These are phyloP conservation scores for Hemicordylus capensis DNA, from an alignment of 2,113 vertebrate genomes.

Conservation along the genomic window DNA sequence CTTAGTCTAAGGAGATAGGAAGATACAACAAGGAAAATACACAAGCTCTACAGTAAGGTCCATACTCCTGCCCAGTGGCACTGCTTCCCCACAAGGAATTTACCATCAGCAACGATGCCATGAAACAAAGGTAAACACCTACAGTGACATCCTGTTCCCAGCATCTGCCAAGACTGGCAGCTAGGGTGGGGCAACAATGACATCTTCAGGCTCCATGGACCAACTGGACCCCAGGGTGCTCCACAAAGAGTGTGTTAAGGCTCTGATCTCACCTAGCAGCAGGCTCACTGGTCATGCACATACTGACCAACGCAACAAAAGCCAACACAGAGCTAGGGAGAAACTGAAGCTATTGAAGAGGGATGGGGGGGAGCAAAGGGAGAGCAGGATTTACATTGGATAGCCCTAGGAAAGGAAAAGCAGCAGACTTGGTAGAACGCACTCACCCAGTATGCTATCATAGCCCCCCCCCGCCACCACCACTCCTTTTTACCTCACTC, in stretches of 20 bases:
- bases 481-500: not conserved
- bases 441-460: not conserved
- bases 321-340: not conserved
- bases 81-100: not conserved
- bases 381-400: not conserved
- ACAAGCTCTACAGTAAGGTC: not conserved
- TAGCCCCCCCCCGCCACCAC: not conserved
- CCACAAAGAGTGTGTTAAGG: not conserved
- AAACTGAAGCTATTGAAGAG: no score
- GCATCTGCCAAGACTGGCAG: not conserved
- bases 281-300: not conserved
- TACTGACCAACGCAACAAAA: not conserved
- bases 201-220: not conserved
- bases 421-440: not conserved
- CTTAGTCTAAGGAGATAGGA: not conserved
- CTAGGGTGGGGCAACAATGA: conserved; percentile 1
- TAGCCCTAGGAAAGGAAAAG: not conserved
- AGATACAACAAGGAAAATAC: not conserved
- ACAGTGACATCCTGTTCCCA: not conserved
- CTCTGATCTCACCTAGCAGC: not conserved
- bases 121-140: conserved; percentile 17
- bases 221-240: not conserved
- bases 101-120: not conserved
- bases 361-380: not conserved
- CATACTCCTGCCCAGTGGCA: not conserved